Percentiles rank a stretch among this genome's conserved stretches.
These are phyloP conservation scores for Oscheius sp. DNA, from an alignment of 1,140 invertebrate genomes.

Conservation along the genomic window DNA sequence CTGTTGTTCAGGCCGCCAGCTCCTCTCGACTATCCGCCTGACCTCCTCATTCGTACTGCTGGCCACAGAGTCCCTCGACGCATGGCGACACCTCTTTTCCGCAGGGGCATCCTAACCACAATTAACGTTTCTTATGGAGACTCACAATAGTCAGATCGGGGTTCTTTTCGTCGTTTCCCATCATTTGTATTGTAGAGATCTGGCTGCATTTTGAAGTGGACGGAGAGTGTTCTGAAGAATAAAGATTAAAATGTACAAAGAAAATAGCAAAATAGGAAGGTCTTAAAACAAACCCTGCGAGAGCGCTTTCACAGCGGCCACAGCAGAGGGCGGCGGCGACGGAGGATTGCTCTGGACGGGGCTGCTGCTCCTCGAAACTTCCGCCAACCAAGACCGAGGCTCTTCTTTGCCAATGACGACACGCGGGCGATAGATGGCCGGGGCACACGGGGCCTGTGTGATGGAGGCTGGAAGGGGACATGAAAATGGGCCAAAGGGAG, in stretches of 20 bases:
- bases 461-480: not conserved
- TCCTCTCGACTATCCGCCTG: slow-evolving; percentile 8
- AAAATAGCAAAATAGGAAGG: not conserved
- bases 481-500: too few species aligned
- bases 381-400: not conserved
- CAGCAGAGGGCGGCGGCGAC: slow-evolving; percentile 14
- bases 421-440: too few species aligned
- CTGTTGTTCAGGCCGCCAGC: not conserved
- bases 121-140: slow-evolving; percentile 4
- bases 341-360: not conserved
- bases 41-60: slow-evolving; percentile 29
- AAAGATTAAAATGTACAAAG: not conserved
- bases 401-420: too few species aligned
- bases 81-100: slow-evolving; percentile 38
- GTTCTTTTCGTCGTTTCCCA: too few species aligned
- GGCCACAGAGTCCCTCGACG: slow-evolving; percentile 32
- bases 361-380: not conserved
- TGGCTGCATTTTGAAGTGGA: not conserved
- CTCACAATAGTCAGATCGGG: too few species aligned
- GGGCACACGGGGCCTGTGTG: not conserved
- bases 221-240: not conserved
- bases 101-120: slow-evolving; percentile 20
- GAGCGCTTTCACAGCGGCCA: slow-evolving; percentile 10
- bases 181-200: not conserved
- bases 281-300: not conserved